Conservation (phyloP, 2,888 invertebrate genomes). For the Callyntrura guangdongensis region DNA sequence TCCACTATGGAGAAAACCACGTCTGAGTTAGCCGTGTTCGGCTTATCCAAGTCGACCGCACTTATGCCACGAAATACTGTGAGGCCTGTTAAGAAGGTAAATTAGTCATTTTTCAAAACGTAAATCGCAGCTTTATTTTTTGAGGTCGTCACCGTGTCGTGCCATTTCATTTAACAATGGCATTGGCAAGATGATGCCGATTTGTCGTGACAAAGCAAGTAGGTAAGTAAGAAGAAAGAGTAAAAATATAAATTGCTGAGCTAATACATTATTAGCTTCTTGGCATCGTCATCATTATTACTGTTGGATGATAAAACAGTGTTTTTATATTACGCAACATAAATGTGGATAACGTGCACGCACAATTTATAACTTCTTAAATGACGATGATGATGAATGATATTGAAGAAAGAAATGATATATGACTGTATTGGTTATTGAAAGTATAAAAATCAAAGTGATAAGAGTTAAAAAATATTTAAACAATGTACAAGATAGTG, state of each 20-base stretch:
- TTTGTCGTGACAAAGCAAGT: conserved; percentile 74
- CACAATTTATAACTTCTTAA: conserved; percentile 56
- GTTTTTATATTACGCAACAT: conserved; percentile 37
- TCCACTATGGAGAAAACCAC: conserved; percentile 92
- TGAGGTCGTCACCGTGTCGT: conserved; percentile 73
- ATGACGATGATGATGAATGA: conserved; percentile 44
- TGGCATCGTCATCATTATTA: conserved; percentile 52
- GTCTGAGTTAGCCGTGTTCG: conserved; percentile 95
- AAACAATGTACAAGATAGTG: conserved; percentile 53
- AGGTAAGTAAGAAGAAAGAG: conserved; percentile 34
- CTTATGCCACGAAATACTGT: conserved; percentile 93
- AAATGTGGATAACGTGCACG: conserved; percentile 41
- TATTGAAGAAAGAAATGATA: conserved; percentile 45
- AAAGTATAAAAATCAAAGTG: conserved; percentile 25
- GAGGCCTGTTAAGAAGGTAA: conserved; percentile 88
- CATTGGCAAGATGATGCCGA: conserved; percentile 63
- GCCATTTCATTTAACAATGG: conserved; percentile 63
- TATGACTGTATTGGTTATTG: conserved; percentile 56
- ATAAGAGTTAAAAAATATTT: conserved; percentile 46
- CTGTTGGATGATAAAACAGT: conserved; percentile 45
- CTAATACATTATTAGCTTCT: conserved; percentile 35
- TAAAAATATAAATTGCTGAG: conserved; percentile 24
- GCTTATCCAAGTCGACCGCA: conserved; percentile 94
- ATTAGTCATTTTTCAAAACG: conserved; percentile 62
- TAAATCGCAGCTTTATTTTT: conserved; percentile 57